Conservation (phyloP, 2,797 vertebrate genomes). For the Phataginus tetradactyla region DNA sequence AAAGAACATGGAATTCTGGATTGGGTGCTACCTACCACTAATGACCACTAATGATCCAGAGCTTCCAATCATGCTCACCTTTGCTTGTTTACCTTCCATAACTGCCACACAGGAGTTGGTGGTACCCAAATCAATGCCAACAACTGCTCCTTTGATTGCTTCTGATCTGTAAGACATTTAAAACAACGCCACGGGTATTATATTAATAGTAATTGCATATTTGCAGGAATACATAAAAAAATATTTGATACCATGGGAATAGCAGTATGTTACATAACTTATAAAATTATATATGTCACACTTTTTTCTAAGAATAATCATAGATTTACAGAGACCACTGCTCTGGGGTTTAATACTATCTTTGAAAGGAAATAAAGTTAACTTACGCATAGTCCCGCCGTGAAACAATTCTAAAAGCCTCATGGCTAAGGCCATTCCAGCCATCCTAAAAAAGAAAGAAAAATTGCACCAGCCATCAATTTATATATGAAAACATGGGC, state of each 20-base stretch:
- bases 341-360: not conserved
- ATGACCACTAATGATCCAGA: not conserved
- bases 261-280: not conserved
- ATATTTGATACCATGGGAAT: not conserved
- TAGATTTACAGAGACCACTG: not conserved
- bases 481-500: not conserved
- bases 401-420: conserved; percentile 88
- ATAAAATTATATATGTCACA: not conserved
- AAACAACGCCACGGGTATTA: not conserved
- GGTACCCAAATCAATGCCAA: conserved; percentile 98
- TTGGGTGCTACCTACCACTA: not conserved
- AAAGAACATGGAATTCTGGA: not conserved
- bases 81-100: conserved; percentile 99
- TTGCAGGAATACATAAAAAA: not conserved
- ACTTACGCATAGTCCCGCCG: conserved; percentile 96
- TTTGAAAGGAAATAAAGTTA: not conserved
- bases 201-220: not conserved
- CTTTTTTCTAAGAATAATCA: not conserved
- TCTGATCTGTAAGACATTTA: conserved; percentile 91
- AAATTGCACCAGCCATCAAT: conserved; percentile 6
- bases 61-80: conserved; percentile 86
- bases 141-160: conserved; percentile 95
- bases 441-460: conserved; percentile 86
- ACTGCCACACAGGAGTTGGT: conserved; percentile 99
- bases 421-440: conserved; percentile 91